phyloP scores from a whole-genome alignment of 2,113 vertebrate species.

The Python bivittatus region DNA sequence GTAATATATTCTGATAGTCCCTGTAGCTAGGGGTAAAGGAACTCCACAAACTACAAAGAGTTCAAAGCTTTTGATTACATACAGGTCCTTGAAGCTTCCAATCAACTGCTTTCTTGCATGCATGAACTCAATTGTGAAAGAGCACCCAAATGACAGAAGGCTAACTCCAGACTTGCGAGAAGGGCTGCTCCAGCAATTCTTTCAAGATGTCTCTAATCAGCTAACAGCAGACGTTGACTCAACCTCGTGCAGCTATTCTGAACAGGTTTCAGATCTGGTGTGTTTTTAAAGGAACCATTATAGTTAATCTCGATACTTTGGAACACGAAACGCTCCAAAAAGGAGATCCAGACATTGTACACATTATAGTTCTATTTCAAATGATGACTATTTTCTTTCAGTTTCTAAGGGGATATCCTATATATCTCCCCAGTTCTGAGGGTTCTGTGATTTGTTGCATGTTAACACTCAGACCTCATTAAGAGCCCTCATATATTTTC shows the following conservation, averaged over 20 bases:
- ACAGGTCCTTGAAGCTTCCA: slow-evolving; percentile 71
- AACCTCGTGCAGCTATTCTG: slow-evolving; percentile 26
- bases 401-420: fast-evolving
- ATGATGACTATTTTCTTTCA: not conserved
- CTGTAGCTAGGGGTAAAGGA: slow-evolving; percentile 62
- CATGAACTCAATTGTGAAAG: slow-evolving; percentile 51
- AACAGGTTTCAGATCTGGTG: slow-evolving; percentile 43
- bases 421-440: not conserved
- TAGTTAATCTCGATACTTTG: slow-evolving; percentile 39
- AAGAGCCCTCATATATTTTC: not conserved
- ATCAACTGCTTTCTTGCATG: slow-evolving; percentile 52
- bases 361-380: slow-evolving; percentile 30
- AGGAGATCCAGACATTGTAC: slow-evolving; percentile 48
- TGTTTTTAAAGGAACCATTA: slow-evolving; percentile 57
- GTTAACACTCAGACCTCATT: not conserved
- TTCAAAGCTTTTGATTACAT: slow-evolving; percentile 73
- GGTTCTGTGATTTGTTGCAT: not conserved
- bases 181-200: slow-evolving; percentile 66
- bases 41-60: slow-evolving; percentile 69
- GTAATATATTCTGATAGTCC: slow-evolving; percentile 80
- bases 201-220: slow-evolving; percentile 84
- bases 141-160: slow-evolving; percentile 71
- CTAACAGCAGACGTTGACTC: slow-evolving; percentile 70
- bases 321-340: slow-evolving; percentile 32
- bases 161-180: slow-evolving; percentile 72